Evolutionary conservation across 2,888 invertebrate genomes (phyloP), one percentile per base, ranked within the genome.

Genomic region (Leucoma salicis): DNA sequence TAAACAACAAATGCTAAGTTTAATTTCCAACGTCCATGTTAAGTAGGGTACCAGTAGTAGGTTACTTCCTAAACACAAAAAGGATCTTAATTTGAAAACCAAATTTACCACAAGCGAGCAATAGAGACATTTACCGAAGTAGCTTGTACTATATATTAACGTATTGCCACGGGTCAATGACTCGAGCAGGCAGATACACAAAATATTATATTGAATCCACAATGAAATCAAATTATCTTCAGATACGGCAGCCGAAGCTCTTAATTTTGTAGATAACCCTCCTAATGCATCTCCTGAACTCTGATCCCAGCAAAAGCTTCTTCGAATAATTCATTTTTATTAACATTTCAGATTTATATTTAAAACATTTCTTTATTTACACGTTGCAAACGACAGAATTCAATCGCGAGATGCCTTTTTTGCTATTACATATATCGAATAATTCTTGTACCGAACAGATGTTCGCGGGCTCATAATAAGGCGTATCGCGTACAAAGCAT

Each of bases 401-500:
- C 71, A 75, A 74, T 74, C 63, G 66, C 70, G 70, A 67, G 66
- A 57, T 43, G 45, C 52, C 31, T 61, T 80, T 83, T 86, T 84
- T 80, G 82, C 85, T 84, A 78, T 75, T 74, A 72, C 72, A 74
- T 69, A 70, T 73, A 74, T 74, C 77, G 76, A 81, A 82, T 82
- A 78, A 84, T 76, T 79, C 74, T 64, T 61, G 67, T 74, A 65
- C 67, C 63, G 81, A 78, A 80, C 89, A 89, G 87, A 87, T 89
- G 85, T 86, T 84, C 81, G 74, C 82, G 71, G 67, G 73, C 78
- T 82, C 74, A 89, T 89, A 87, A 89, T 89, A 87, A 89, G 89
- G 78, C 80, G 72, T 86, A 87, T 89, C 89, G 87, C 71, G 78
- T 70, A 87, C 86, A 89, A 89, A 85, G 83, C 78, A 79, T 81